These are phyloP conservation scores for Danaus melanippus DNA, from an alignment of 1,140 invertebrate genomes.

Conservation along the genomic window DNA sequence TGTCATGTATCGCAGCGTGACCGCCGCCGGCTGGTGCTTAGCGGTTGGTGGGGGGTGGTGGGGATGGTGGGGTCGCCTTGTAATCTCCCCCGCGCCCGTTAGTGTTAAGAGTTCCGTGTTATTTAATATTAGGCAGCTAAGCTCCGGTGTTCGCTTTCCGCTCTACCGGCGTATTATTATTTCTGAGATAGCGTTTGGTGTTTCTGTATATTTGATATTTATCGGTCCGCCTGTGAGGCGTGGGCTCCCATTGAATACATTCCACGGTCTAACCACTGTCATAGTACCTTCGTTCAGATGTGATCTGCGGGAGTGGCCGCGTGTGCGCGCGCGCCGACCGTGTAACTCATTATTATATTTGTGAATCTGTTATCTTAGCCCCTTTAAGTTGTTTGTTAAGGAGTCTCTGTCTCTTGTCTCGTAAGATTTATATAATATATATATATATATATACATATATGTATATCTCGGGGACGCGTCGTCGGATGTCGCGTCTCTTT, in stretches of 20 bases:
- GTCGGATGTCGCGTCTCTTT: slow-evolving; percentile 28
- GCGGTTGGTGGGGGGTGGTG: too few relatives aligned
- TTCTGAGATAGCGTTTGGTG: slow-evolving; percentile 3
- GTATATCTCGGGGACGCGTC: slow-evolving; percentile 38
- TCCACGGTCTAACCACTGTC: slow-evolving; percentile 64
- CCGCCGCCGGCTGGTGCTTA: too few relatives aligned
- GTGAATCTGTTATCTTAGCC: slow-evolving; percentile 62
- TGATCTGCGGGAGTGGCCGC: slow-evolving; percentile 62
- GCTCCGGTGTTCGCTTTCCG: slow-evolving; percentile 57
- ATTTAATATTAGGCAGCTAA: slow-evolving; percentile 65
- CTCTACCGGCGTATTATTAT: slow-evolving; percentile 26
- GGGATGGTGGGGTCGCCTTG: too few relatives aligned
- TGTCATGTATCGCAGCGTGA: too few relatives aligned
- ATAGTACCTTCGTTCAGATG: slow-evolving; percentile 51
- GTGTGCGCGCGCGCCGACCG: slow-evolving; percentile 7
- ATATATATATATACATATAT: slow-evolving; percentile 39
- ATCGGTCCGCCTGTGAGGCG: slow-evolving; percentile 66
- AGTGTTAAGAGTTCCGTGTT: slow-evolving; percentile 64
- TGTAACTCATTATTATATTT: slow-evolving; percentile 53
- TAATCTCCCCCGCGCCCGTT: slow-evolving; percentile 46
- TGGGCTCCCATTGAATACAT: slow-evolving; percentile 65
- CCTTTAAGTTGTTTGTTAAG: slow-evolving; percentile 69
- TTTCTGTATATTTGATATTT: slow-evolving; percentile 38
- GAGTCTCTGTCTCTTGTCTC: slow-evolving; percentile 67
- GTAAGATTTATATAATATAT: slow-evolving; percentile 69